These are phyloP conservation scores for Steinernema carpocapsae DNA, from an alignment of 2,888 invertebrate species.

Conservation along the genomic window DNA sequence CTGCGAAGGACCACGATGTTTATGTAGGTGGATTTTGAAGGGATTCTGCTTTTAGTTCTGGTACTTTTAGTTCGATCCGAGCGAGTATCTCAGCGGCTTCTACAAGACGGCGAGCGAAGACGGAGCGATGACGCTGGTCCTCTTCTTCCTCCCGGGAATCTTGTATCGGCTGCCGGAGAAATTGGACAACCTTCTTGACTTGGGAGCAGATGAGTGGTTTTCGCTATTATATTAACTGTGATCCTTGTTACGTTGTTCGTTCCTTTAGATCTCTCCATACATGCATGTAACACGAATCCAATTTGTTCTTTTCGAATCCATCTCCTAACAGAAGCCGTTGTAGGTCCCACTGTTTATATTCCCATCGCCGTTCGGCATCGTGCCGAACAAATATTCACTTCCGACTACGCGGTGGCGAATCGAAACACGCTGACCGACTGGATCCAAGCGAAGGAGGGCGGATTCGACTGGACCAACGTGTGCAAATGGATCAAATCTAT, in stretches of 20 bases:
- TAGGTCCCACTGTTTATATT: constrained; percentile 61
- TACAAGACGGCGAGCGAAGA: constrained; percentile 65
- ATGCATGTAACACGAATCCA: background rate
- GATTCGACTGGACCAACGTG: constrained; percentile 65
- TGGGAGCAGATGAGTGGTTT: constrained; percentile 58
- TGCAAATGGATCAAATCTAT: constrained; percentile 65
- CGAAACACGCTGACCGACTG: constrained; percentile 57
- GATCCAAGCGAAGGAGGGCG: constrained; percentile 52
- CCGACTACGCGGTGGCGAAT: constrained; percentile 66
- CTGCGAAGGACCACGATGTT: constrained; percentile 29
- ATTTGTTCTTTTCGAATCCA: too few species aligned
- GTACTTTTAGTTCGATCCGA: constrained; percentile 62
- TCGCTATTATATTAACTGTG: too few species aligned
- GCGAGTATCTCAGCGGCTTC: constrained; percentile 62
- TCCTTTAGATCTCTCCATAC: too few species aligned
- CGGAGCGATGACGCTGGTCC: constrained; percentile 66
- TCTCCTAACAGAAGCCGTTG: background rate
- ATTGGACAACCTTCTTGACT: constrained; percentile 60
- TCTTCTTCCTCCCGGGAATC: constrained; percentile 68
- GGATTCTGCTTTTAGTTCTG: background rate
- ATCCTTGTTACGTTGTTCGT: too few species aligned
- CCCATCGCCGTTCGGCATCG: constrained; percentile 62
- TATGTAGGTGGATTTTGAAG: background rate
- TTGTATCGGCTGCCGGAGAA: constrained; percentile 64
- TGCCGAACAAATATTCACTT: constrained; percentile 61